Percentiles rank a stretch among this genome's conserved stretches.
phyloP scores from a whole-genome alignment of 2,888 invertebrate genomes.

The Steinernema scapterisci region DNA sequence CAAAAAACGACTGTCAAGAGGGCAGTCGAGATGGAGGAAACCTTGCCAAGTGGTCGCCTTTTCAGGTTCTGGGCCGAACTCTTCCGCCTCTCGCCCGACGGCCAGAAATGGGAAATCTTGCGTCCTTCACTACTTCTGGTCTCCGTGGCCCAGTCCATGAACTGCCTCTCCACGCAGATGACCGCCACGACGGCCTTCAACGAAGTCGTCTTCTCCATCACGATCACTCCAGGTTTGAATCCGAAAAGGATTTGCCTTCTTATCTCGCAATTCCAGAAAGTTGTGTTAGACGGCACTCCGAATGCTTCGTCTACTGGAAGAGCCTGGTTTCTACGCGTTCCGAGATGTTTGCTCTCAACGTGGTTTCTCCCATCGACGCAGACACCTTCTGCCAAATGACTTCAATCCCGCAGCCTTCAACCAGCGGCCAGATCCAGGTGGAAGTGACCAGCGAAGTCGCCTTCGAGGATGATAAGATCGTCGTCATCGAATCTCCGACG shows the following conservation, averaged over 20 bases:
- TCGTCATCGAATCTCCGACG: background rate
- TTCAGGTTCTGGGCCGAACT: slow-evolving; percentile 30
- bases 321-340: background rate
- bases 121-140: slow-evolving; percentile 11
- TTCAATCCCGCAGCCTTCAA: slow-evolving; percentile 1
- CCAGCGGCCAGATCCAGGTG: slow-evolving; percentile 23
- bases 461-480: background rate
- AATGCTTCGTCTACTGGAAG: slow-evolving; percentile 28
- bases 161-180: slow-evolving; percentile 24
- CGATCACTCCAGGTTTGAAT: slow-evolving; percentile 1
- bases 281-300: slow-evolving; percentile 18
- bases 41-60: slow-evolving; percentile 3
- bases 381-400: slow-evolving; percentile 31
- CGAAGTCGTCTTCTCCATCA: slow-evolving; percentile 19
- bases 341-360: slow-evolving; percentile 23
- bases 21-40: slow-evolving; percentile 10
- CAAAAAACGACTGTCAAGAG: background rate
- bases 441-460: slow-evolving; percentile 6
- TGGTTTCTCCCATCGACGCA: slow-evolving; percentile 5
- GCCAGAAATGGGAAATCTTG: slow-evolving; percentile 15
- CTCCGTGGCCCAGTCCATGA: slow-evolving; percentile 25
- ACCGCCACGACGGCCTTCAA: slow-evolving; percentile 23
- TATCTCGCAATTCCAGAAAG: background rate
- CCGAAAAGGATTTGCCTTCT: background rate
- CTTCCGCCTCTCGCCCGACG: slow-evolving; percentile 21